phyloP scores from a whole-genome alignment of 2,888 invertebrate species.

The Hydraecia micacea region DNA sequence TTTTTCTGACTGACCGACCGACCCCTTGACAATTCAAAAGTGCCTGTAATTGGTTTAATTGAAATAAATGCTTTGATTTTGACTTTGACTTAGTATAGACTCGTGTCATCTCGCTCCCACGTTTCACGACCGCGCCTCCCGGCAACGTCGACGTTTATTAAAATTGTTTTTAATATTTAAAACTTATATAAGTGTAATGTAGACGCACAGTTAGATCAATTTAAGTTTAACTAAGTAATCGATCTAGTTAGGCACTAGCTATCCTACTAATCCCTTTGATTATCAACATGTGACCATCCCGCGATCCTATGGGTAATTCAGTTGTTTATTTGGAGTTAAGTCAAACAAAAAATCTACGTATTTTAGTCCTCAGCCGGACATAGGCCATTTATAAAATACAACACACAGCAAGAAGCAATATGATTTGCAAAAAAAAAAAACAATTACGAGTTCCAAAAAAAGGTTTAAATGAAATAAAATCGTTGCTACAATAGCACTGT shows the following conservation, averaged over 20 bases:
- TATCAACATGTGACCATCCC: conserved; percentile 45
- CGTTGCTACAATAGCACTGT: not conserved
- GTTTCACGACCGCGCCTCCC: not conserved
- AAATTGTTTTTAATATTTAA: conserved; percentile 6
- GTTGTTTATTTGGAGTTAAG: conserved; percentile 59
- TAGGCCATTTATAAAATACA: not conserved
- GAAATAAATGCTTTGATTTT: too few relatives aligned
- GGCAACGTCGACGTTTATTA: not conserved
- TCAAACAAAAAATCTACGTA: not conserved
- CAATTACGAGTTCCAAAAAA: not conserved
- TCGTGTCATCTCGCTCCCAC: conserved; percentile 18
- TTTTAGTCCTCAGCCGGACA: not conserved
- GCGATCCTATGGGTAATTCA: conserved; percentile 50
- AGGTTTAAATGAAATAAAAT: not conserved
- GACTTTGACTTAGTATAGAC: too few relatives aligned
- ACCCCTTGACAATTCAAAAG: too few relatives aligned
- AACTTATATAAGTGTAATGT: conserved; percentile 56
- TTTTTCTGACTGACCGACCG: too few relatives aligned
- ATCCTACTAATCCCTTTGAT: conserved; percentile 54
- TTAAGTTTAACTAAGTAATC: conserved; percentile 55
- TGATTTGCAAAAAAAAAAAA: not conserved
- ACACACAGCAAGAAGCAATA: not conserved
- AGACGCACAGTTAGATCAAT: conserved; percentile 51
- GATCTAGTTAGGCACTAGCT: conserved; percentile 65
- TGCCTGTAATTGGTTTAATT: too few relatives aligned